These are phyloP conservation scores for Tipula confusa DNA, from an alignment of 2,888 invertebrate genomes.

Conservation along the genomic window DNA sequence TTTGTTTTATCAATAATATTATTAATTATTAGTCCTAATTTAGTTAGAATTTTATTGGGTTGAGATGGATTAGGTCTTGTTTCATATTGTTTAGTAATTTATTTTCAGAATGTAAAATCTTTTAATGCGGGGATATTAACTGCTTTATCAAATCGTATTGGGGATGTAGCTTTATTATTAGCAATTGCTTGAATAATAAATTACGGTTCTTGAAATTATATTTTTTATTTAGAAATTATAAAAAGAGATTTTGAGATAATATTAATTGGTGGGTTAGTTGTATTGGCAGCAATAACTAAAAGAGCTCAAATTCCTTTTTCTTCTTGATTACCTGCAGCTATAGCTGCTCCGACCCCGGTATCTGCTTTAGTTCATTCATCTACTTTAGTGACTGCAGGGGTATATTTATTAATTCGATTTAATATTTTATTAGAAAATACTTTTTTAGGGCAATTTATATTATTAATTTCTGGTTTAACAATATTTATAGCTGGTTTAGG, in stretches of 20 bases:
- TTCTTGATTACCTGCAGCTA: constrained; percentile 68
- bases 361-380: constrained; percentile 75
- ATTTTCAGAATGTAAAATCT: neutral
- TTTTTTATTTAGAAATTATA: constrained; percentile 54
- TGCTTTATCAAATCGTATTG: neutral
- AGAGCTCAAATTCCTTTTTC: constrained; percentile 80
- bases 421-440: constrained; percentile 50
- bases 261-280: constrained; percentile 50
- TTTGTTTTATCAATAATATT: constrained; percentile 46
- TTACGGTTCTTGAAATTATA: constrained; percentile 57
- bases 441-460: constrained; percentile 46
- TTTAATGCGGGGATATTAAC: constrained; percentile 10
- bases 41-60: neutral
- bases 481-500: constrained; percentile 59
- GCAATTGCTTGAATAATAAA: constrained; percentile 46
- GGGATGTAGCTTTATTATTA: neutral
- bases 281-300: constrained; percentile 64
- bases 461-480: constrained; percentile 56
- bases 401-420: constrained; percentile 71
- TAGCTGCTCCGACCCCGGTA: constrained; percentile 70
- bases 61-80: neutral
- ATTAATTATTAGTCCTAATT: constrained; percentile 20
- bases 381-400: constrained; percentile 71
- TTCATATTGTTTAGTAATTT: constrained; percentile 7
- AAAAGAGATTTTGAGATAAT: constrained; percentile 49